Evolutionary conservation across 2,888 invertebrate genomes (phyloP), one percentile per base, ranked within the genome.

Genomic region (Ptycholaimellus sp.): DNA sequence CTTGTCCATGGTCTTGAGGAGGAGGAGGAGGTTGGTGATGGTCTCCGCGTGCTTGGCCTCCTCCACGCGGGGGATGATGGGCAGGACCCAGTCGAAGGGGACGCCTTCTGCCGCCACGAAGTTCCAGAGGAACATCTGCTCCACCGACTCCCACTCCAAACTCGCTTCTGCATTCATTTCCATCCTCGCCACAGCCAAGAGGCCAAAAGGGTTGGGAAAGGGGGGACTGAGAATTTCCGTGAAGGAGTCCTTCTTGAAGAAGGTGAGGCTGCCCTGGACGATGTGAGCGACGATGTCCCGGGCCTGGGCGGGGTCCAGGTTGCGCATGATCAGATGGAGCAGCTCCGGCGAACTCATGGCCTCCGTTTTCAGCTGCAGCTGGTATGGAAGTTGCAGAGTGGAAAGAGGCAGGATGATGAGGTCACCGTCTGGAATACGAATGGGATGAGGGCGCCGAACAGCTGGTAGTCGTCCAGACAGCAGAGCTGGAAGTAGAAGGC

Each of bases 101-200:
- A 49, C 44, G 14, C 41, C 42, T 20, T 48, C 48, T 6, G 45
- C 43, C 31, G 46, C 42, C 1, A 48, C 44, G 40, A 96, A 68
- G 61, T 90, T 87, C 93, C 93, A 96, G 33, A 93, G 70, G 59
- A 83, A 87, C 58, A 80, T 76, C 61, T 96, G 93, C 60, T 93
- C 90, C 50, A 85, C 80, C 2, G 87, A 85, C 63, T 93, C 90
- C 82, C 90, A 96, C 39, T 72, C 71, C 38, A 93, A 66, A 53
- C 82, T 87, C 30, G 76, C 73, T n/a, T n/a, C n/a, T n/a, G n/a
- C n/a, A n/a, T n/a, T n/a, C n/a, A n/a, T n/a, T n/a, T n/a, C n/a
- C n/a, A n/a, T n/a, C n/a, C n/a, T n/a, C n/a, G n/a, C n/a, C n/a
- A n/a, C n/a, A n/a, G n/a, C n/a, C n/a, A n/a, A n/a, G n/a, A n/a